Percentiles rank a stretch among this genome's conserved stretches.
phyloP scores from a whole-genome alignment of 2,888 invertebrate species.

The Mantis religiosa region DNA sequence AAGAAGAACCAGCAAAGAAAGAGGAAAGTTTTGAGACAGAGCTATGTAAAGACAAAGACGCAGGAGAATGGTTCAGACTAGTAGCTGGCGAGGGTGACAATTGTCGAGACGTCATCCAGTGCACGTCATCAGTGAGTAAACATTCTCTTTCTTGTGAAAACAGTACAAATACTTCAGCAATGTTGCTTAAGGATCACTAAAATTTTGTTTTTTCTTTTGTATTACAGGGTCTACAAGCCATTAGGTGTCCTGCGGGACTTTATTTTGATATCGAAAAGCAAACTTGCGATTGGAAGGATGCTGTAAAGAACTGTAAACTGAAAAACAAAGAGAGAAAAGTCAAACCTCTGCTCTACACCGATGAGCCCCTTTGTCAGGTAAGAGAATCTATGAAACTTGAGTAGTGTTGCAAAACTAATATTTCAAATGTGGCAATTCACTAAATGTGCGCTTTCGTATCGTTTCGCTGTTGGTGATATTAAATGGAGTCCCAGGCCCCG shows the following conservation, averaged over 20 bases:
- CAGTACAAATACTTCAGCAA: background rate
- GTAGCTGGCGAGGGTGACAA: constrained; percentile 86
- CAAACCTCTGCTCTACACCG: constrained; percentile 81
- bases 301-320: constrained; percentile 88
- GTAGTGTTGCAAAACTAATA: background rate
- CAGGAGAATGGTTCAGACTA: constrained; percentile 91
- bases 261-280: constrained; percentile 93
- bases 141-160: background rate
- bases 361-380: constrained; percentile 74
- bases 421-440: background rate
- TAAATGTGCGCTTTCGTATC: background rate
- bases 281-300: constrained; percentile 90
- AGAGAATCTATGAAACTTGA: background rate
- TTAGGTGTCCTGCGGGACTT: constrained; percentile 87
- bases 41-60: constrained; percentile 90
- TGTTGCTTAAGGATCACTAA: background rate
- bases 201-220: background rate
- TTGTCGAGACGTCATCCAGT: constrained; percentile 92
- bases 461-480: background rate
- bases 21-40: constrained; percentile 85
- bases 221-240: constrained; percentile 82
- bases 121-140: constrained; percentile 79
- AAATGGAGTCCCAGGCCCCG: background rate
- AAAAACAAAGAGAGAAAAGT: constrained; percentile 86
- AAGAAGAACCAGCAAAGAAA: constrained; percentile 64